phyloP scores from a whole-genome alignment of 2,113 vertebrate species.

The Reinhardtius hippoglossoides region DNA sequence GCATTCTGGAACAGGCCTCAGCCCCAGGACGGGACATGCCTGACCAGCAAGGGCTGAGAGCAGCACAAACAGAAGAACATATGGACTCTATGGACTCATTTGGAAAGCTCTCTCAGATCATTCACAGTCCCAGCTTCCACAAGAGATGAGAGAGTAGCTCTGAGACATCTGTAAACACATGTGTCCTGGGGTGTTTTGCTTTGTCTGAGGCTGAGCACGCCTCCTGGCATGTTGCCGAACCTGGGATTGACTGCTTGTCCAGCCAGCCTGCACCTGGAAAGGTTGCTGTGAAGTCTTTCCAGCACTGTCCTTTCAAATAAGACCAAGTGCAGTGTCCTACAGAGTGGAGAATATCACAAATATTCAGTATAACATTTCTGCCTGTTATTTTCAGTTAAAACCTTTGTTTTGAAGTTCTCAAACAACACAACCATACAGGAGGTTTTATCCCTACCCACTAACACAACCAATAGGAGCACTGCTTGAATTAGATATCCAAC shows the following conservation, averaged over 20 bases:
- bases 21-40: conserved; percentile 7
- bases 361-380: neutral
- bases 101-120: conserved; percentile 84
- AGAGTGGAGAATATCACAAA: conserved; percentile 11
- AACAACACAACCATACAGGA: neutral
- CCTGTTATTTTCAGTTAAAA: conserved; percentile 4
- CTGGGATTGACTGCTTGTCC: neutral
- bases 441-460: neutral
- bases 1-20: conserved; percentile 67
- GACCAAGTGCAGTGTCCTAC: neutral
- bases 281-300: neutral
- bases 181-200: neutral
- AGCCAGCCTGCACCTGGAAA: neutral
- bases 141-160: conserved; percentile 79
- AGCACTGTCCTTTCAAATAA: neutral
- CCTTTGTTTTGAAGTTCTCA: neutral
- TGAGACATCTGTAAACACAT: neutral
- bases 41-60: conserved; percentile 24
- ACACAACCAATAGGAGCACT: neutral
- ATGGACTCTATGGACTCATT: conserved; percentile 89
- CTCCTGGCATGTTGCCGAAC: conserved; percentile 3
- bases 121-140: conserved; percentile 91
- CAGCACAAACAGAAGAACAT: conserved; percentile 37
- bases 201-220: neutral
- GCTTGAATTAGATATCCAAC: neutral